Base-by-base conservation (phyloP, 2,888 invertebrate species). In the Patella caerulea region DNA sequence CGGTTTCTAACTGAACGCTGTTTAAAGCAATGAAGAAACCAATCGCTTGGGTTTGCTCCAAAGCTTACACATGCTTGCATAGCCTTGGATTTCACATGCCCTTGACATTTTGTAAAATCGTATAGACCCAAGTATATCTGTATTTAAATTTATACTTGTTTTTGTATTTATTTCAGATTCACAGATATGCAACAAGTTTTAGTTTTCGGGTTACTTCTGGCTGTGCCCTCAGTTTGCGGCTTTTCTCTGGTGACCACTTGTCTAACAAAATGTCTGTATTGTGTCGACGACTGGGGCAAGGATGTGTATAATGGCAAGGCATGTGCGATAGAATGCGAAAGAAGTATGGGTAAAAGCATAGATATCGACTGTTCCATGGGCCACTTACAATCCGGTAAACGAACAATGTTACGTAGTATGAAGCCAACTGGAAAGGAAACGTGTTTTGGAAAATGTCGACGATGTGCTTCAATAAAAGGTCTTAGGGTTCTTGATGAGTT, bases 271-370 rank as follows among this genome's bases (percentile, higher is more conserved):
- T 86, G 86, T 74, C 81, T 83, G 70, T 80, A 81, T 65, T 86
- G 86, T 74, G 84, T 86, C n/a, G 78, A 82, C 54, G 79, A 83
- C 15, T 86, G 85, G 83, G 86, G 86, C 54, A 84, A 83, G 34
- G 80, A 82, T 14, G 77, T 86, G 7, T 86, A 85, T 79, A 83
- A 86, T 73, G 86, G 86, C 2, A 79, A 82, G 73, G 78, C 76
- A 53, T 86, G 86, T 78, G 86, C 86, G 4, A 80, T 82, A 17
- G 83, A 83, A 77, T 86, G 86, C 78, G 84, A 82, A 2, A 65
- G 81, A 74, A 83, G 83, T 73, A 80, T 81, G 59, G 86, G 86
- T 5, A 74, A 78, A 19, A 85, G 83, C 75, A 79, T 84, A 11
- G 86, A 86, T 76, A 76, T 76, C 9, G 82, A 84, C 52, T 86